Evolutionary conservation across 1,140 invertebrate species (phyloP), one percentile per base, ranked within the genome.

Genomic region (Aphaenogaster ashmeadi): DNA sequence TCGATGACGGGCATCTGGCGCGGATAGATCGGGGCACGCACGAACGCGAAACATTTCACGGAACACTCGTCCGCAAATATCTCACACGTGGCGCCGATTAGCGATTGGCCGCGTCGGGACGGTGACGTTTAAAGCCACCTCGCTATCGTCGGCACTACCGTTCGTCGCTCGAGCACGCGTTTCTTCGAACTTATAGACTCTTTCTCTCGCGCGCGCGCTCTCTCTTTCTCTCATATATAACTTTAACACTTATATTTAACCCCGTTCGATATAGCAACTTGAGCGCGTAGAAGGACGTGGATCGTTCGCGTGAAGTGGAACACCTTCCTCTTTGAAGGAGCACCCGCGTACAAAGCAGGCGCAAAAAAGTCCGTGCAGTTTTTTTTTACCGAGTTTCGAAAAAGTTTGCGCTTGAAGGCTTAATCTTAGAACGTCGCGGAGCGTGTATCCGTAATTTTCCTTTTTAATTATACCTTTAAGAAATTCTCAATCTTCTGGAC

Each of bases 71-170:
- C 79, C 74, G 58, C 87, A 87, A 87, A 90, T 86, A 86, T 84
- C 69, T 77, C 64, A 56, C 89, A 86, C 89, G 87, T 91, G 89
- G 89, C 64, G 74, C 56, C 81, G 87, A 91, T 90, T 88, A 86
- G 36, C 44, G 44, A 67, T 50, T 6, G n/a, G n/a, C 41, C 38
- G 64, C 36, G 60, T 36, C 84, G 36, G 38, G 9, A 15, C 50
- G 72, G 60, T 18, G 27, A 62, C 50, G 11, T 33, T 81, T 56
- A 33, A 44, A 81, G 50, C 18, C 66, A 18, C n/a, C 6, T 15
- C 13, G 33, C 33, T 58, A 74, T 72, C 79, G 33, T n/a, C 66
- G 38, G 2, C 7, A 21, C 9, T n/a, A 18, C 15, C 7, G 41
- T 52, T 52, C 15, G 36, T 21, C 13, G 27, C 56, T 56, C 67